Base-by-base conservation (phyloP, 2,888 invertebrate genomes). In the Apeira syringaria region DNA sequence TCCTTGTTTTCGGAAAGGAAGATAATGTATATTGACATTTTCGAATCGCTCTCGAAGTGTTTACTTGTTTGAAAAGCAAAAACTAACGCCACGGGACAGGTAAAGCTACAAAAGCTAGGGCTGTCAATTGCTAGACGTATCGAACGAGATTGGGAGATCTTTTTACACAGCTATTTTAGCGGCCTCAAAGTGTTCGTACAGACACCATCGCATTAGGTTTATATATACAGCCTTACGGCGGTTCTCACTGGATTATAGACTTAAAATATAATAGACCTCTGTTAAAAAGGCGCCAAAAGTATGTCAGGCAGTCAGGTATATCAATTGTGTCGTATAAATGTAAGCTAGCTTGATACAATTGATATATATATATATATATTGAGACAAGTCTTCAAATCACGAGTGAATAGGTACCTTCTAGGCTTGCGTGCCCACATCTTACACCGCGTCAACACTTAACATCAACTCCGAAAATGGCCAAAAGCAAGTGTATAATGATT, bases 141-240 rank as follows among this genome's bases (percentile, higher is more conserved):
- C 55, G 50, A 59, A 58, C 52, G 47, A 37, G 50, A 52, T n/a
- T n/a, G n/a, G n/a, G n/a, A 54, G 40, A 61, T 57, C 48, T 51
- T 48, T 62, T 60, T 56, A 51, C 64, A 60, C 56, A 68, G 66
- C 59, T 66, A 63, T 69, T 77, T 74, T 74, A 74, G 69, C 65
- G 59, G 54, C 65, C 54, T 73, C 68, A 71, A 67, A 64, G 58
- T 61, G 59, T 62, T 60, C 57, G 63, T 59, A 56, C 48, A 61
- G 58, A 58, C 62, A 61, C 64, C 56, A 71, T 60, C 58, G 62
- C 67, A 71, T 76, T 72, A 69, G 20, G 20, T 70, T n/a, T n/a
- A n/a, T n/a, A 65, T 72, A 69, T 70, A 65, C 59, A 56, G 53
- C 44, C 8, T 4, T 8, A 28, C 20, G 2, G 20, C 2, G 17